These are phyloP conservation scores for Yponomeuta evonymella DNA, from an alignment of 2,888 invertebrate species.

Conservation along the genomic window DNA sequence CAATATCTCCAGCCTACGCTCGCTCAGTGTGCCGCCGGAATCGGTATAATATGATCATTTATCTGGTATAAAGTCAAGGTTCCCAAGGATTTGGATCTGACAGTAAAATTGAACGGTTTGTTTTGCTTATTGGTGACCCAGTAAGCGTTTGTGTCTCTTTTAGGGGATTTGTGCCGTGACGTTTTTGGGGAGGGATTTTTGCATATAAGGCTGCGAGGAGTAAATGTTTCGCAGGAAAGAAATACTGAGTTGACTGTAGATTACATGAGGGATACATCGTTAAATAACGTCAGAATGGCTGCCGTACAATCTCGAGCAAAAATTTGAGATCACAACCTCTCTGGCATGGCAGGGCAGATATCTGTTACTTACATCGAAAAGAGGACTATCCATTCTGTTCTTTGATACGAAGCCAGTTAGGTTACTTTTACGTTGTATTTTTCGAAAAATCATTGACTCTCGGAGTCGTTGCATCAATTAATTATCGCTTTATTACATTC, in stretches of 20 bases:
- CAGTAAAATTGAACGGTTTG: constrained; percentile 1
- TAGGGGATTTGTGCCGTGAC: background rate
- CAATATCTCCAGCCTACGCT: background rate
- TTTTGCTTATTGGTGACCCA: constrained; percentile 3
- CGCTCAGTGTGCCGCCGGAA: background rate
- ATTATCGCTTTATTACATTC: background rate
- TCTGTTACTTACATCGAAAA: no score
- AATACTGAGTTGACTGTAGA: no score
- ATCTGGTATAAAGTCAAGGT: constrained; percentile 1
- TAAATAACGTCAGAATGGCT: no score
- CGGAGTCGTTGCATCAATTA: background rate
- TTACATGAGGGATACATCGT: no score
- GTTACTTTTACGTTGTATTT: background rate
- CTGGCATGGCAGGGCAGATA: no score
- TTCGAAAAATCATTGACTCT: background rate
- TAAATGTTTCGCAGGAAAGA: background rate
- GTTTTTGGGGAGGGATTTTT: background rate
- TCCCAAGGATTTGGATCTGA: background rate
- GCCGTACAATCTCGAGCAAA: no score
- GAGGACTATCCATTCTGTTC: background rate
- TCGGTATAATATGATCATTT: background rate
- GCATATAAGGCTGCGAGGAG: background rate
- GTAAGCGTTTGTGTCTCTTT: background rate
- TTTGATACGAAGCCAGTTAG: background rate
- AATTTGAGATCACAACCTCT: no score